Conservation (phyloP, 1,140 invertebrate species). For the Sitodiplosis mosellana region DNA sequence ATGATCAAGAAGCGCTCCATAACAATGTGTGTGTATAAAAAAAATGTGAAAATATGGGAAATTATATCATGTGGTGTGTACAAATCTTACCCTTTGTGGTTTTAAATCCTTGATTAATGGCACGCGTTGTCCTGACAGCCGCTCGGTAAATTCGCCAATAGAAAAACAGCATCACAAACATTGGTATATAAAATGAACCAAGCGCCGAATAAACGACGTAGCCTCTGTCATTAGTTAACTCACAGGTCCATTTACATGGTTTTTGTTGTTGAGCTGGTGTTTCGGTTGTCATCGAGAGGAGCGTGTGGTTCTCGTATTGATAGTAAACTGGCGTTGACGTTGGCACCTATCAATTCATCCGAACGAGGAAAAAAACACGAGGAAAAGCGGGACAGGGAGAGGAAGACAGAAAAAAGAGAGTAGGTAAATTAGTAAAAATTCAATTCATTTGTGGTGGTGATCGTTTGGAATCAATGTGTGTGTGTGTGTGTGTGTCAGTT, state of each 20-base stretch:
- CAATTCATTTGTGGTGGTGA: no score
- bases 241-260: constrained; percentile 67
- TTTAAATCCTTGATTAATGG: constrained; percentile 68
- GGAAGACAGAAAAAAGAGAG: no score
- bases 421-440: no score
- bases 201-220: constrained; percentile 83
- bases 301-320: not conserved
- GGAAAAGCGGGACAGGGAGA: no score
- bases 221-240: constrained; percentile 71
- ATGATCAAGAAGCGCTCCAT: not conserved
- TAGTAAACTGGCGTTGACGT: not conserved
- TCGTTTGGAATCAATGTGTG: no score
- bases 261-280: constrained; percentile 1
- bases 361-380: no score
- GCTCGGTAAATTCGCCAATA: constrained; percentile 78
- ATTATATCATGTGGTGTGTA: not conserved
- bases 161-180: constrained; percentile 86
- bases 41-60: not conserved
- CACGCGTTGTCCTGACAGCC: constrained; percentile 42
- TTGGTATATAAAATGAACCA: constrained; percentile 82
- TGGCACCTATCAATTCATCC: no score
- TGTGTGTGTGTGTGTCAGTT: no score
- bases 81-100: constrained; percentile 59
- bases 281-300: constrained; percentile 1
- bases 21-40: no score